Conservation (phyloP, 2,888 invertebrate genomes). For the Pandemis heparana region DNA sequence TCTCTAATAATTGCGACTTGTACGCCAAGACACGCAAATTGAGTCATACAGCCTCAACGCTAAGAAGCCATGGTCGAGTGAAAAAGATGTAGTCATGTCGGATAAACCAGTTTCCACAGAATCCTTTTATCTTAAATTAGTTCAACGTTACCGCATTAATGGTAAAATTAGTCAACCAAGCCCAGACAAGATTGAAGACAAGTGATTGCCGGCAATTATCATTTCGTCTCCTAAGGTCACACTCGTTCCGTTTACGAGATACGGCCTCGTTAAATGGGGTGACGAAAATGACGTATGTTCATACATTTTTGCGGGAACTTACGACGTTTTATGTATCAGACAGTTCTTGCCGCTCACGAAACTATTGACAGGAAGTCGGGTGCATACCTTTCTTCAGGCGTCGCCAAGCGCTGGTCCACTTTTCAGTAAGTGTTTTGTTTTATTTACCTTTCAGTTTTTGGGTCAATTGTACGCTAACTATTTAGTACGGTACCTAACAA, state of each 20-base stretch:
- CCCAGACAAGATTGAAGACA: slow-evolving; percentile 55
- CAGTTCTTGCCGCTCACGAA: slow-evolving; percentile 67
- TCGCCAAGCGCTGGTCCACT: slow-evolving; percentile 55
- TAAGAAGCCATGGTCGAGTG: slow-evolving; percentile 8
- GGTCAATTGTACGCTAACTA: no score
- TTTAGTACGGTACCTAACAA: no score
- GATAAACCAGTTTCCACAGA: slow-evolving; percentile 27
- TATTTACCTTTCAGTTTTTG: slow-evolving; percentile 29
- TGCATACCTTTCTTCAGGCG: slow-evolving; percentile 78
- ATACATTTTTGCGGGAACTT: slow-evolving; percentile 59
- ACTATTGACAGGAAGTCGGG: slow-evolving; percentile 78
- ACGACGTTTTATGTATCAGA: slow-evolving; percentile 60
- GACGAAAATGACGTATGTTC: slow-evolving; percentile 61
- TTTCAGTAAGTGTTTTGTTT: slow-evolving; percentile 34
- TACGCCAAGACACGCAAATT: slow-evolving; percentile 5
- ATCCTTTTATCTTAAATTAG: slow-evolving; percentile 31
- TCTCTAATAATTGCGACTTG: slow-evolving; percentile 1
- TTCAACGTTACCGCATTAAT: slow-evolving; percentile 33
- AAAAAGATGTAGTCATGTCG: slow-evolving; percentile 16
- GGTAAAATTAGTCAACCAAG: slow-evolving; percentile 50
- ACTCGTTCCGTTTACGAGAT: slow-evolving; percentile 69
- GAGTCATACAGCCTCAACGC: slow-evolving; percentile 8
- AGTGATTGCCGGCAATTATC: slow-evolving; percentile 71
- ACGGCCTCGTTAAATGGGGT: slow-evolving; percentile 64
- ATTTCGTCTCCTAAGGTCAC: slow-evolving; percentile 79